Evolutionary conservation across 2,888 invertebrate species (phyloP).

Genomic region (Drosophila prostipennis): DNA sequence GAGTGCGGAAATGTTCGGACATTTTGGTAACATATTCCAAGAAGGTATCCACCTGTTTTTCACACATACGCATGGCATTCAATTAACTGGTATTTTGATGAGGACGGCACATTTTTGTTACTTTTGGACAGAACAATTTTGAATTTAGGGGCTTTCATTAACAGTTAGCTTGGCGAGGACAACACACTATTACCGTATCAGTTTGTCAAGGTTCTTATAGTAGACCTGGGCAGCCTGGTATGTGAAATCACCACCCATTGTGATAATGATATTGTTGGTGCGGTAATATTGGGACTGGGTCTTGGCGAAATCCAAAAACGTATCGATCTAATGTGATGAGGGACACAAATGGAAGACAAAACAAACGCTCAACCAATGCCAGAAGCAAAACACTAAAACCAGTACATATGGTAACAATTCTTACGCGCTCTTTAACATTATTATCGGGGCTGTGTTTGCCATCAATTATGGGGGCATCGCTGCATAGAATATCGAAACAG

Average conservation of each 20-base stretch:
- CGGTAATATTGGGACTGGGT: slow-evolving; percentile 86
- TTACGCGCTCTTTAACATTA: slow-evolving; percentile 91
- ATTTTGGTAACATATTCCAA: slow-evolving; percentile 86
- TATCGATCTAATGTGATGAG: slow-evolving; percentile 71
- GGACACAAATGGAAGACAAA: slow-evolving; percentile 32
- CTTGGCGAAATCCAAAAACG: slow-evolving; percentile 86
- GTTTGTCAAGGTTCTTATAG: slow-evolving; percentile 93
- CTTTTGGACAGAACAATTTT: slow-evolving; percentile 11
- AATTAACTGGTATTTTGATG: neutral
- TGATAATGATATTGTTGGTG: slow-evolving; percentile 91
- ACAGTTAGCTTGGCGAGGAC: slow-evolving; percentile 18
- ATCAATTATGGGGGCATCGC: slow-evolving; percentile 94
- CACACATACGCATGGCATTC: neutral
- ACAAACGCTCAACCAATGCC: slow-evolving; percentile 24
- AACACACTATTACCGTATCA: slow-evolving; percentile 86
- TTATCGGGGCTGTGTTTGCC: slow-evolving; percentile 91
- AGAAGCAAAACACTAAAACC: slow-evolving; percentile 1
- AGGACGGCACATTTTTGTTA: slow-evolving; percentile 1
- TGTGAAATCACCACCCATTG: slow-evolving; percentile 97
- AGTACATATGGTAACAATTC: slow-evolving; percentile 37
- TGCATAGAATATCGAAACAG: slow-evolving; percentile 95
- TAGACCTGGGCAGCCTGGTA: slow-evolving; percentile 92
- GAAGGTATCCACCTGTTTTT: slow-evolving; percentile 86
- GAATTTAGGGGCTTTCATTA: slow-evolving; percentile 36
- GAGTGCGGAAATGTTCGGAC: slow-evolving; percentile 86